Evolutionary conservation across 2,797 vertebrate genomes (phyloP).

Genomic region (Alouatta caraya): DNA sequence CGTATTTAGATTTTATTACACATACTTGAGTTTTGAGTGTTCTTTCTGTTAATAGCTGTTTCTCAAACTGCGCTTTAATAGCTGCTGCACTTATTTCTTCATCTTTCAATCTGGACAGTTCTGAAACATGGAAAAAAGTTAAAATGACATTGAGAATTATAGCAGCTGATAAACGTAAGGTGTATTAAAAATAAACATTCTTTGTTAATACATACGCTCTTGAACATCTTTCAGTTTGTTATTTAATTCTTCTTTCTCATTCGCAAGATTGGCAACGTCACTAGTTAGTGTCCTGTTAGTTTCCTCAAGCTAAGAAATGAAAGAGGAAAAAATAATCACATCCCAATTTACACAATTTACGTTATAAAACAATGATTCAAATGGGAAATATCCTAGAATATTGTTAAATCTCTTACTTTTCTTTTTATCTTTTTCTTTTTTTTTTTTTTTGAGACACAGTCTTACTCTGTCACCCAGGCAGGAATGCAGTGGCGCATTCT

Average conservation of each 20-base stretch:
- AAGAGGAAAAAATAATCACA: neutral
- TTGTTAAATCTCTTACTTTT: neutral
- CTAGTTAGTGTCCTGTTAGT: conserved; percentile 96
- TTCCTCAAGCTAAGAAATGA: conserved; percentile 91
- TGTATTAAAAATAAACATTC: neutral
- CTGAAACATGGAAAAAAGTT: conserved; percentile 80
- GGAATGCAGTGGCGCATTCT: neutral
- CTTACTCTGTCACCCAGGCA: neutral
- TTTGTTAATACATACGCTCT: conserved; percentile 89
- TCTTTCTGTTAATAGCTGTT: conserved; percentile 94
- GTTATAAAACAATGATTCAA: conserved; percentile 13
- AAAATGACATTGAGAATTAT: neutral
- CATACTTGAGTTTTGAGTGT: conserved; percentile 97
- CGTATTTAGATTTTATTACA: neutral
- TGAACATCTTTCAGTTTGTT: conserved; percentile 94
- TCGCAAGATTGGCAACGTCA: conserved; percentile 96
- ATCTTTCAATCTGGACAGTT: conserved; percentile 90
- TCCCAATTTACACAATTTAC: neutral
- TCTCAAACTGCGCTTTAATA: conserved; percentile 93
- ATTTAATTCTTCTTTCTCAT: conserved; percentile 97
- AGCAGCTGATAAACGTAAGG: neutral
- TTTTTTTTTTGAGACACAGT: neutral
- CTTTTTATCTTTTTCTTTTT: neutral
- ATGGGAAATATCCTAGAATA: neutral
- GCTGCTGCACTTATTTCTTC: conserved; percentile 90